phyloP scores from a whole-genome alignment of 1,140 invertebrate species.

The Nautilus pompilius region DNA sequence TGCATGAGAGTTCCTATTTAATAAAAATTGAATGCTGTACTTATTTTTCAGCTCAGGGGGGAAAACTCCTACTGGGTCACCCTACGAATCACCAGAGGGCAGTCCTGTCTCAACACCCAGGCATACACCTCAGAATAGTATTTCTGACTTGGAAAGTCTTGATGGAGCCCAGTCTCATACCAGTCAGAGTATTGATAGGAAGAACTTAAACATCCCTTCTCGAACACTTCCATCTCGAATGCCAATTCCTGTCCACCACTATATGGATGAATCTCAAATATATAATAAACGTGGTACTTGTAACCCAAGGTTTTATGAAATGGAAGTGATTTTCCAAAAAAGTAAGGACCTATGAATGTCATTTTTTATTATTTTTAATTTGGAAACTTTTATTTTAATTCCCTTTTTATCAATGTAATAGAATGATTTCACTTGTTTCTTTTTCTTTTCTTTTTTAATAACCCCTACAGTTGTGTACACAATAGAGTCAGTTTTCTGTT shows the following conservation, averaged over 20 bases:
- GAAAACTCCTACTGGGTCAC: constrained; percentile 5
- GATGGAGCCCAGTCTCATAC: background rate
- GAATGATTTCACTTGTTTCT: too few relatives aligned
- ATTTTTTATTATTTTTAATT: too few relatives aligned
- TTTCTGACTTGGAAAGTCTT: constrained; percentile 23
- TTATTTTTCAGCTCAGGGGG: background rate
- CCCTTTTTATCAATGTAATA: too few relatives aligned
- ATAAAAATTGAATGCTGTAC: background rate
- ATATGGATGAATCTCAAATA: constrained; percentile 4
- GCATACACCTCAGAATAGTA: constrained; percentile 38
- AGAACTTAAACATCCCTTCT: background rate
- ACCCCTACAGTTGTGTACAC: too few relatives aligned
- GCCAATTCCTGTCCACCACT: constrained; percentile 9
- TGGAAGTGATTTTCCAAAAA: background rate
- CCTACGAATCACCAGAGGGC: constrained; percentile 33
- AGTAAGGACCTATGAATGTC: too few relatives aligned
- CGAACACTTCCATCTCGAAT: background rate
- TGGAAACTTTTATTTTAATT: too few relatives aligned
- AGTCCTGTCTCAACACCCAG: constrained; percentile 46
- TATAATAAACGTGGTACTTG: constrained; percentile 9
- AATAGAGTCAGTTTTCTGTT: too few relatives aligned
- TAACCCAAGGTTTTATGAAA: constrained; percentile 7
- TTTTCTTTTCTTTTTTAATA: too few relatives aligned
- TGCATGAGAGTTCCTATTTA: background rate
- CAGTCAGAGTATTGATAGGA: too few relatives aligned